Conservation (phyloP, 2,888 invertebrate genomes). For the Lissonota sp. region DNA sequence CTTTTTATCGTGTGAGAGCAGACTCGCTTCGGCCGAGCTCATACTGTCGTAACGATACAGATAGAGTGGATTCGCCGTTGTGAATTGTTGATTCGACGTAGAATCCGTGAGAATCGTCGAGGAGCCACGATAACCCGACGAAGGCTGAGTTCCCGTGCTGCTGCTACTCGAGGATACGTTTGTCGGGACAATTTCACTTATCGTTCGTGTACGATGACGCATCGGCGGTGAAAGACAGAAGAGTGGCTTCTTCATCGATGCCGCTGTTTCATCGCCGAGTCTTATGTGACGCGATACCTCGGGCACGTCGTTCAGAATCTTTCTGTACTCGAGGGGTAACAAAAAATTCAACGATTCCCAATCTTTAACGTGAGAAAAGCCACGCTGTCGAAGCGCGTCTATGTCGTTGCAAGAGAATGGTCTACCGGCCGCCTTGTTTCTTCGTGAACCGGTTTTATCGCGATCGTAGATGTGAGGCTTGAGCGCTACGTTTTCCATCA, state of each 20-base stretch:
- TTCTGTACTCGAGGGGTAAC: constrained; percentile 93
- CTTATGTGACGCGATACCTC: constrained; percentile 89
- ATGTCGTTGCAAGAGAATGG: constrained; percentile 93
- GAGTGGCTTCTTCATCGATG: constrained; percentile 82
- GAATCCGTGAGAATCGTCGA: constrained; percentile 93
- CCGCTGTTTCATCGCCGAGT: constrained; percentile 84
- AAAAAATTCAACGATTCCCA: constrained; percentile 97
- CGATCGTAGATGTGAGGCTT: constrained; percentile 88
- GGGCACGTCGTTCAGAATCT: constrained; percentile 91
- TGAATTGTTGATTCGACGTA: constrained; percentile 87
- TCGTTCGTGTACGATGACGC: constrained; percentile 85
- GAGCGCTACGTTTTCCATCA: constrained; percentile 89
- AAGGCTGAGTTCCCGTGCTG: constrained; percentile 91
- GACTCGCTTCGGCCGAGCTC: constrained; percentile 89
- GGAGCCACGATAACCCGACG: constrained; percentile 94
- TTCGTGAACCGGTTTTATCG: constrained; percentile 83
- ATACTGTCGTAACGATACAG: constrained; percentile 93
- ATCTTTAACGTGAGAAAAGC: constrained; percentile 94
- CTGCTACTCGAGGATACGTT: constrained; percentile 88
- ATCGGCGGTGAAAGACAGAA: constrained; percentile 80
- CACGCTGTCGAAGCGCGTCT: constrained; percentile 91
- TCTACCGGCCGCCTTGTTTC: constrained; percentile 85
- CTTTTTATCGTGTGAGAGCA: constrained; percentile 83
- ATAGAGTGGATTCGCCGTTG: constrained; percentile 88
- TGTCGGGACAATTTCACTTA: constrained; percentile 86